phyloP scores from a whole-genome alignment of 2,888 invertebrate species.

The Cryptosula pallasiana region DNA sequence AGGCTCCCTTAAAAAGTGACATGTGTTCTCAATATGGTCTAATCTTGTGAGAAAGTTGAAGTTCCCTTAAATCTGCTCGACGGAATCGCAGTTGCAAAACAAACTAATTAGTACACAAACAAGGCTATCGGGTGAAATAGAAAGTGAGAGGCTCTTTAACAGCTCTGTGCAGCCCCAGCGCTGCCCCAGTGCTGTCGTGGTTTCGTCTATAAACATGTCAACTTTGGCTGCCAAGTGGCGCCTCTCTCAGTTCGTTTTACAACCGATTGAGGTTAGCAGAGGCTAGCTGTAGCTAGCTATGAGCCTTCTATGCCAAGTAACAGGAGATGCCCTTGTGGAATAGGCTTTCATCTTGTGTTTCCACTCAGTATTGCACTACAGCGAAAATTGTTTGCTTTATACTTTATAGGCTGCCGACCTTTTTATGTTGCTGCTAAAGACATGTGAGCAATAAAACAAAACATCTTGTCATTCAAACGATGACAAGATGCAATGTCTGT shows the following conservation, averaged over 20 bases:
- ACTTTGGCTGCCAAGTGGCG: neutral
- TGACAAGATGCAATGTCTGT: too few relatives aligned
- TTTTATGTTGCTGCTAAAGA: neutral
- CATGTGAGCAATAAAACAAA: neutral
- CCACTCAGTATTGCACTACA: too few relatives aligned
- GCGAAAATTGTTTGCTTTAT: too few relatives aligned
- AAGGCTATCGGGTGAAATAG: too few relatives aligned
- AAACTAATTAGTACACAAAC: too few relatives aligned
- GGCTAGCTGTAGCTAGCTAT: neutral
- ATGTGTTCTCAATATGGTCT: too few relatives aligned
- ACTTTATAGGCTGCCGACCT: neutral
- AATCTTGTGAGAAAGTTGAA: too few relatives aligned
- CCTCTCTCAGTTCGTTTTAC: neutral
- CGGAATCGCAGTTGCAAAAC: neutral
- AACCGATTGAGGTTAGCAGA: neutral
- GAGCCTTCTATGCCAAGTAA: neutral
- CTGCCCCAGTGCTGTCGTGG: too few relatives aligned
- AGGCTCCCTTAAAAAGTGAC: too few relatives aligned
- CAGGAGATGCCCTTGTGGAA: neutral
- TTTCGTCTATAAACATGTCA: slow-evolving; percentile 17
- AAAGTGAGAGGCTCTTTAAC: too few relatives aligned
- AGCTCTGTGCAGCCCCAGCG: too few relatives aligned
- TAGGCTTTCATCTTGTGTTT: neutral
- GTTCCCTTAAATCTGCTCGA: too few relatives aligned
- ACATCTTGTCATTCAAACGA: neutral